These are phyloP conservation scores for Neodontobutis hainanensis DNA, from an alignment of 2,113 vertebrate species.

Conservation along the genomic window DNA sequence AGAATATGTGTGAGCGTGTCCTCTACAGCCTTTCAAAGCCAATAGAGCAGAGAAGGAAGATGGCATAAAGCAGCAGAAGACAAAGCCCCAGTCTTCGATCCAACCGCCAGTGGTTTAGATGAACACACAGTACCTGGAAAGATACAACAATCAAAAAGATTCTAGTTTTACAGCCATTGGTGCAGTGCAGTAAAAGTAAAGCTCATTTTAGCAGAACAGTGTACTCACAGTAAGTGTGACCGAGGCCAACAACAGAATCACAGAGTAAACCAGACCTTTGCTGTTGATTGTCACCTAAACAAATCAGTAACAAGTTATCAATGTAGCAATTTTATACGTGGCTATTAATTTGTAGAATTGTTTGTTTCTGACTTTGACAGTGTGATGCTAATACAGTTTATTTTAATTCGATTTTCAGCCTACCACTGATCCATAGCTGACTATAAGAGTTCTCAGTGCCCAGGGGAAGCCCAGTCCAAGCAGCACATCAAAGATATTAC, in stretches of 20 bases:
- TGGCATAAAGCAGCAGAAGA: slow-evolving; percentile 75
- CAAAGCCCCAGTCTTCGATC: slow-evolving; percentile 78
- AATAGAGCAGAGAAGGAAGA: slow-evolving; percentile 81
- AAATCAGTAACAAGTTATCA: neutral
- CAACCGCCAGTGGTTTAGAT: slow-evolving; percentile 81
- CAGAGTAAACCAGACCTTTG: slow-evolving; percentile 81
- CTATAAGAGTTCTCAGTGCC: slow-evolving; percentile 80
- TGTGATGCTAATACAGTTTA: too few relatives aligned
- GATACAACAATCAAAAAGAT: slow-evolving; percentile 3
- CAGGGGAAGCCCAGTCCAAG: slow-evolving; percentile 83
- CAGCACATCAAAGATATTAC: slow-evolving; percentile 84
- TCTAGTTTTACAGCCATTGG: too few relatives aligned
- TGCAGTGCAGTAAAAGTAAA: neutral
- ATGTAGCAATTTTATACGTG: neutral
- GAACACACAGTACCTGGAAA: slow-evolving; percentile 78
- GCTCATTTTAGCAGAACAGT: neutral
- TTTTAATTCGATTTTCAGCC: neutral
- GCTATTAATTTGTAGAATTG: neutral
- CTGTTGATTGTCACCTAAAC: slow-evolving; percentile 82
- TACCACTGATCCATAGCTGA: slow-evolving; percentile 81
- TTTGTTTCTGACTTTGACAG: neutral
- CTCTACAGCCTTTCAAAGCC: slow-evolving; percentile 76
- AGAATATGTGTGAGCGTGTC: slow-evolving; percentile 3
- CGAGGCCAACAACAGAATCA: slow-evolving; percentile 80
- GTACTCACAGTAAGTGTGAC: slow-evolving; percentile 80